Percentiles rank a stretch among this genome's conserved stretches.
phyloP scores from a whole-genome alignment of 2,888 invertebrate species.

The Venusia cambrica region DNA sequence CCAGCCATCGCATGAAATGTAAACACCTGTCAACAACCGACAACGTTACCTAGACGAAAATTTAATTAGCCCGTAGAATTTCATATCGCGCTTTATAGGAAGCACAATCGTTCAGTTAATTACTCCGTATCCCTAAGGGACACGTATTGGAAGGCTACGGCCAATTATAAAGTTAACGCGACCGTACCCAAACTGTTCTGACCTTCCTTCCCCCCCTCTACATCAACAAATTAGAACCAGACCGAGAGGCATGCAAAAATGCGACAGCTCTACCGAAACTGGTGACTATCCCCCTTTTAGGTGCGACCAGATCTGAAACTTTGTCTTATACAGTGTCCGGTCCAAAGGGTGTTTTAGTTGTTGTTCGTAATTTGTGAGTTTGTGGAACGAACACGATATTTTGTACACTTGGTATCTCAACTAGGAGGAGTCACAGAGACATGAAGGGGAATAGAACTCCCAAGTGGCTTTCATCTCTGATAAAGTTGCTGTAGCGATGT shows the following conservation, averaged over 20 bases:
- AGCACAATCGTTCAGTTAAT: constrained; percentile 62
- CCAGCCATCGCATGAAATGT: constrained; percentile 1
- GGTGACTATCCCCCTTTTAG: constrained; percentile 51
- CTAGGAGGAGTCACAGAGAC: neutral
- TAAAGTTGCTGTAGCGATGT: too few relatives aligned
- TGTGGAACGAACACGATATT: constrained; percentile 18
- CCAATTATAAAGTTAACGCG: constrained; percentile 75
- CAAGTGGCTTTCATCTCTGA: too few relatives aligned
- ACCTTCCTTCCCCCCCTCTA: constrained; percentile 27
- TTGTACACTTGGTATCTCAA: constrained; percentile 27
- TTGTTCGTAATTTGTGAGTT: constrained; percentile 36
- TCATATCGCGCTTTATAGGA: constrained; percentile 17
- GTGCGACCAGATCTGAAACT: constrained; percentile 67
- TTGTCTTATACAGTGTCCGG: constrained; percentile 55
- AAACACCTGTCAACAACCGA: constrained; percentile 1
- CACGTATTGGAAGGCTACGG: constrained; percentile 62
- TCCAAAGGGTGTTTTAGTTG: constrained; percentile 24
- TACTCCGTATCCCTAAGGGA: constrained; percentile 52
- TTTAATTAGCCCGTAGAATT: constrained; percentile 12
- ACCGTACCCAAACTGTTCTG: constrained; percentile 40
- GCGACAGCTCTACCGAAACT: constrained; percentile 33
- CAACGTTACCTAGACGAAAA: neutral
- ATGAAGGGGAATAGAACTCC: too few relatives aligned
- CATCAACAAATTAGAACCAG: constrained; percentile 16
- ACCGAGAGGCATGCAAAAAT: constrained; percentile 29